These are phyloP conservation scores for Furcula furcula DNA, from an alignment of 2,888 invertebrate genomes.

Conservation along the genomic window DNA sequence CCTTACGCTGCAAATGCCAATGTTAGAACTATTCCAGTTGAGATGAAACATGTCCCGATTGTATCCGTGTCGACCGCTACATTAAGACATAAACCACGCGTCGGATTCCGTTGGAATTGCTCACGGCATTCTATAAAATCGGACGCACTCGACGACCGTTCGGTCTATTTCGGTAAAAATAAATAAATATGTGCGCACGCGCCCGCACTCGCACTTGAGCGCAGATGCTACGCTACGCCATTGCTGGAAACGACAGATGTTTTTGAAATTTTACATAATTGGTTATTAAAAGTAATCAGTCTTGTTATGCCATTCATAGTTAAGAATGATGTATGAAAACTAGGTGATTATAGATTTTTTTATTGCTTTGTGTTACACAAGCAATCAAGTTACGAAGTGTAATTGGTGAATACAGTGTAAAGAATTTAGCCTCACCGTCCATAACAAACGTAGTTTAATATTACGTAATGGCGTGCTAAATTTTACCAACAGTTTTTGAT, in stretches of 20 bases:
- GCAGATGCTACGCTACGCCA: constrained; percentile 20
- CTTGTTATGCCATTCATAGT: too few species aligned
- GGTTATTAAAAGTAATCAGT: too few species aligned
- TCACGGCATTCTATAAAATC: constrained; percentile 61
- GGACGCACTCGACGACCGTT: constrained; percentile 71
- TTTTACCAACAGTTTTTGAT: too few species aligned
- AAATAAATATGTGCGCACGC: constrained; percentile 74
- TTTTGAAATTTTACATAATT: not conserved
- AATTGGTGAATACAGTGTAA: too few species aligned
- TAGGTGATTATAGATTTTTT: too few species aligned
- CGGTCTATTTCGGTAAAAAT: constrained; percentile 79
- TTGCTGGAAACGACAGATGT: constrained; percentile 30
- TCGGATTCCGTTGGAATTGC: constrained; percentile 66
- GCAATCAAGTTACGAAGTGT: too few species aligned
- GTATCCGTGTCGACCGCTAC: constrained; percentile 46
- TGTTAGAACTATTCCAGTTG: not conserved
- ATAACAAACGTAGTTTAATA: too few species aligned
- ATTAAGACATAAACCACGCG: constrained; percentile 76
- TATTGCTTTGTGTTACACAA: too few species aligned
- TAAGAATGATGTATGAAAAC: too few species aligned
- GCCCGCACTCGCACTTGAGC: constrained; percentile 43
- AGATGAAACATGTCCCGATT: not conserved
- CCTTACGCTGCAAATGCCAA: not conserved
- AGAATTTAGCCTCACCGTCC: too few species aligned
- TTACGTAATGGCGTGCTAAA: too few species aligned